These are phyloP conservation scores for Epinotia ramella DNA, from an alignment of 2,888 invertebrate species.

Conservation along the genomic window DNA sequence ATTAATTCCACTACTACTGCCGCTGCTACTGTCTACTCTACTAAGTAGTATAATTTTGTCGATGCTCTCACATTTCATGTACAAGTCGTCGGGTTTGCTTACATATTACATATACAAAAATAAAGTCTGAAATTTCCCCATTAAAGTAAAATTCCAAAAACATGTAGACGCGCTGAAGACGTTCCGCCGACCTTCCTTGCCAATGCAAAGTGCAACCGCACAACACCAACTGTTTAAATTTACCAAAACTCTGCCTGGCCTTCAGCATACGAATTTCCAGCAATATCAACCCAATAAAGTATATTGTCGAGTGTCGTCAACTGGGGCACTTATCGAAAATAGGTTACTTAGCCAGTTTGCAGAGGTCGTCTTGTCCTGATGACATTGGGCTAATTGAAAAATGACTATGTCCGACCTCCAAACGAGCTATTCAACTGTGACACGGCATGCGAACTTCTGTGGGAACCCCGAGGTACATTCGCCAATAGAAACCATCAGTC, in stretches of 20 bases:
- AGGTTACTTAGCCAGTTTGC: constrained; percentile 57
- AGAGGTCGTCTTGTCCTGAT: constrained; percentile 75
- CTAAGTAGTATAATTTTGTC: no score
- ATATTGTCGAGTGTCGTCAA: constrained; percentile 55
- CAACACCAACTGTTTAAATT: constrained; percentile 69
- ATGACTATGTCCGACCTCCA: constrained; percentile 77
- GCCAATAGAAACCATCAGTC: constrained; percentile 11
- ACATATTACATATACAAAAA: no score
- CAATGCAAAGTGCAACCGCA: constrained; percentile 45
- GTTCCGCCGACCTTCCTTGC: constrained; percentile 35
- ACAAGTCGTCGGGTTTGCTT: no score
- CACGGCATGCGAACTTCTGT: constrained; percentile 57
- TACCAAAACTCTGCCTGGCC: constrained; percentile 56
- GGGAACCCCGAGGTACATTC: constrained; percentile 39
- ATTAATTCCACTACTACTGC: no score
- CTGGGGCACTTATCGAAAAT: constrained; percentile 52
- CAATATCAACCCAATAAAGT: constrained; percentile 58
- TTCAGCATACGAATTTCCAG: constrained; percentile 54
- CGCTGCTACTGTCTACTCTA: no score
- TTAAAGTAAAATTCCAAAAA: constrained; percentile 7
- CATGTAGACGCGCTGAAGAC: constrained; percentile 28
- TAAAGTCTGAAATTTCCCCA: no score
- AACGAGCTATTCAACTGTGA: constrained; percentile 64
- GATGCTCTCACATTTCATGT: no score
- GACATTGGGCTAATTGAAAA: constrained; percentile 82